These are phyloP conservation scores for Coenonympha glycerion DNA, from an alignment of 2,888 invertebrate species.

Conservation along the genomic window DNA sequence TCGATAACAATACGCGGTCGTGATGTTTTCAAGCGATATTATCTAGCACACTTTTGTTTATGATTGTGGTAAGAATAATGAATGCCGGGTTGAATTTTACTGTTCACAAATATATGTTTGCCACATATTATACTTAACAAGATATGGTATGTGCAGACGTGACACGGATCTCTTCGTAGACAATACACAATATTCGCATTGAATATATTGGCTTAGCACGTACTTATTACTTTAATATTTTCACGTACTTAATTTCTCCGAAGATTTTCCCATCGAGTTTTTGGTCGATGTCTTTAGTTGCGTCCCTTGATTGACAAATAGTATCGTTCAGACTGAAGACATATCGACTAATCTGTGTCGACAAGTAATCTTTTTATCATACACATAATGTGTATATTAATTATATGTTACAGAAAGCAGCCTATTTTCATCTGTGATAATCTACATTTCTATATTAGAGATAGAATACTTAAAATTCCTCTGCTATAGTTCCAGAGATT, in stretches of 20 bases:
- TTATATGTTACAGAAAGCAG: no score
- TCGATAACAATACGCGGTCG: conserved; percentile 35
- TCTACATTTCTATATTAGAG: no score
- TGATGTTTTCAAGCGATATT: conserved; percentile 31
- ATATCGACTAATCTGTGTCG: no score
- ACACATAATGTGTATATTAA: no score
- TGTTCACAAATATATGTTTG: conserved; percentile 15
- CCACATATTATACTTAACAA: conserved; percentile 7
- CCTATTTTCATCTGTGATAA: no score
- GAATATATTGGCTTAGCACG: not conserved
- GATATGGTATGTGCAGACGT: conserved; percentile 13
- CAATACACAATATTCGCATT: not conserved
- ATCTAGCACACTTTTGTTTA: conserved; percentile 27
- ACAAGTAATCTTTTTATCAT: no score
- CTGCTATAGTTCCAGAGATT: no score
- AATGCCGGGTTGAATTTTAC: conserved; percentile 23
- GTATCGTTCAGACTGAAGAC: no score
- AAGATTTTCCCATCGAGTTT: not conserved
- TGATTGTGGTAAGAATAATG: conserved; percentile 11
- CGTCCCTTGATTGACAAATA: no score
- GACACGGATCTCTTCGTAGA: conserved; percentile 14
- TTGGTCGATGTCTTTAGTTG: not conserved
- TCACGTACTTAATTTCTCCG: not conserved
- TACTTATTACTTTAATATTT: no score
- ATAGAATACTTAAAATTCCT: no score